Evolutionary conservation across 2,113 vertebrate genomes (phyloP).

Genomic region (Zapus hudsonius): DNA sequence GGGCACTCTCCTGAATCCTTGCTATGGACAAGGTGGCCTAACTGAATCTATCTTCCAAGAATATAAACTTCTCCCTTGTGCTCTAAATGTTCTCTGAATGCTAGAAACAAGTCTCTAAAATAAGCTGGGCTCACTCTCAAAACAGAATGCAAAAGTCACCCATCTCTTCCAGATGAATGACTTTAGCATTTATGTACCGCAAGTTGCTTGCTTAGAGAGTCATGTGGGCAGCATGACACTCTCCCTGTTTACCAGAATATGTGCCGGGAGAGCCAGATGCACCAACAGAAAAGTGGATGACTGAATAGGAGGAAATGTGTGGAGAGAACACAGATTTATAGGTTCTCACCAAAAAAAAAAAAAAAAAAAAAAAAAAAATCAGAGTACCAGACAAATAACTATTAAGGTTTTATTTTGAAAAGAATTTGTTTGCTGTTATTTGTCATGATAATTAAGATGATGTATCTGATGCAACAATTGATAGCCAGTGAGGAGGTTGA

Average conservation of each 20-base stretch:
- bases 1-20: slow-evolving; percentile 20
- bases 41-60: slow-evolving; percentile 31
- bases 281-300: not conserved
- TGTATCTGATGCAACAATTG: not conserved
- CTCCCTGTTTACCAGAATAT: slow-evolving; percentile 34
- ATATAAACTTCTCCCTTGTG: not conserved
- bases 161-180: slow-evolving; percentile 43
- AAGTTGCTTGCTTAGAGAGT: slow-evolving; percentile 40
- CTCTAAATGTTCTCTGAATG: slow-evolving; percentile 20
- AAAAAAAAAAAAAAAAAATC: too few species aligned
- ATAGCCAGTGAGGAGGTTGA: not conserved
- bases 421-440: not conserved
- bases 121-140: not conserved
- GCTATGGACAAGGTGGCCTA: not conserved
- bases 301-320: not conserved
- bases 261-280: not conserved
- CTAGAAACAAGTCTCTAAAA: slow-evolving; percentile 35
- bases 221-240: slow-evolving; percentile 30
- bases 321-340: not conserved
- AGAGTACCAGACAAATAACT: not conserved
- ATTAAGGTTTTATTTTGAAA: not conserved
- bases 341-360: not conserved
- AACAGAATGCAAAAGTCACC: slow-evolving; percentile 41
- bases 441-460: not conserved
- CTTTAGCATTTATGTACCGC: slow-evolving; percentile 24